Evolutionary conservation across 2,113 vertebrate species (phyloP).

Genomic region (Lycocorax pyrrhopterus): DNA sequence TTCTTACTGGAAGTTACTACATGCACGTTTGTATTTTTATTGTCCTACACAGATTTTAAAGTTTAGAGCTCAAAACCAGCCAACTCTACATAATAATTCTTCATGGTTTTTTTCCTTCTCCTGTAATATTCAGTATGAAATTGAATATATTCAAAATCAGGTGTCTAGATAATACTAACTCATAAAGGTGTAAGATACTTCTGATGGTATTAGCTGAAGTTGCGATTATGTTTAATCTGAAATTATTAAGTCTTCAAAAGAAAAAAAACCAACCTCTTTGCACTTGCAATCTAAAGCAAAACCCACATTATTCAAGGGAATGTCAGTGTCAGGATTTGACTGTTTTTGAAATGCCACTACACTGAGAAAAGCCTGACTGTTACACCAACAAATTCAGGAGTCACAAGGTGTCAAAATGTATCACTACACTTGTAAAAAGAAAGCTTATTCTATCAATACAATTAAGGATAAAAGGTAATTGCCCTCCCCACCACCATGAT

Average conservation of each 20-base stretch:
- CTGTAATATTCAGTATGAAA: neutral
- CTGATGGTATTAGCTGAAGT: neutral
- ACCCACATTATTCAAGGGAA: neutral
- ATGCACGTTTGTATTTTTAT: neutral
- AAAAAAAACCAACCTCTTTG: neutral
- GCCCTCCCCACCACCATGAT: neutral
- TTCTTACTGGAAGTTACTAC: neutral
- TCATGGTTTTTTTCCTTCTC: neutral
- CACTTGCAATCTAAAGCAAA: neutral
- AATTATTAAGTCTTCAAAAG: neutral
- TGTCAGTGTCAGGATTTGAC: neutral
- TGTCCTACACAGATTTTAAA: neutral
- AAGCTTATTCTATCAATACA: neutral
- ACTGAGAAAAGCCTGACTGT: neutral
- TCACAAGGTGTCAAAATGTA: neutral
- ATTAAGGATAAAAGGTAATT: neutral
- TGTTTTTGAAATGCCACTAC: neutral
- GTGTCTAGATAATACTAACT: neutral
- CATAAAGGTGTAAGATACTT: neutral
- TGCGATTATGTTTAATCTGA: neutral
- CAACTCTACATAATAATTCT: neutral
- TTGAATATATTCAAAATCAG: neutral
- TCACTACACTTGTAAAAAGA: neutral
- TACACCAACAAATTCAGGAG: neutral
- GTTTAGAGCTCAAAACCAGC: neutral